These are phyloP conservation scores for Cantharis lateralis DNA, from an alignment of 2,888 invertebrate genomes.

Conservation along the genomic window DNA sequence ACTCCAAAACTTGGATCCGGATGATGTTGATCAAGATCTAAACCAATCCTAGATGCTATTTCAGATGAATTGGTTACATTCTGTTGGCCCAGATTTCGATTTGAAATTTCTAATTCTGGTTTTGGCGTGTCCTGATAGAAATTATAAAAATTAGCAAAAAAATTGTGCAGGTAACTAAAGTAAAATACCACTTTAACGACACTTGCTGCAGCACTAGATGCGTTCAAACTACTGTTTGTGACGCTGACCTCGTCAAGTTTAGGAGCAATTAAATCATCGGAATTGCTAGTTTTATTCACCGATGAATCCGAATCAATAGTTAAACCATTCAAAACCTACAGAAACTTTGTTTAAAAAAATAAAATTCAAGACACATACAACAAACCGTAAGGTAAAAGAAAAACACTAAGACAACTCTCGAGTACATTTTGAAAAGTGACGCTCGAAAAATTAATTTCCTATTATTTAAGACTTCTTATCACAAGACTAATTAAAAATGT, in stretches of 20 bases:
- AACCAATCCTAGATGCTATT: background rate
- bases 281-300: background rate
- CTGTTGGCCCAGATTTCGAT: background rate
- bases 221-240: background rate
- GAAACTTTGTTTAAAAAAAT: background rate
- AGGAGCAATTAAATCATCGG: background rate
- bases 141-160: background rate
- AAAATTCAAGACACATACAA: background rate
- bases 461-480: conserved; percentile 16
- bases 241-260: background rate
- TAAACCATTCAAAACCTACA: background rate
- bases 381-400: background rate
- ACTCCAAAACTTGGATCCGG: background rate
- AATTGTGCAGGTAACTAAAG: background rate
- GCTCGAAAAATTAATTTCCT: background rate
- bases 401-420: background rate
- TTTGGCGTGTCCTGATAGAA: background rate
- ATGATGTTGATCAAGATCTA: background rate
- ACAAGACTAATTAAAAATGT: conserved; percentile 8
- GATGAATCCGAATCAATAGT: background rate
- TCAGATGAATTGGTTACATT: background rate
- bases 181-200: background rate
- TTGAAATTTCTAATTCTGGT: background rate
- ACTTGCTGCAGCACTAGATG: background rate
- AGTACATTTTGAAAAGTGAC: background rate